Evolutionary conservation across 2,113 vertebrate species (phyloP).

Genomic region (Phainopepla nitens): DNA sequence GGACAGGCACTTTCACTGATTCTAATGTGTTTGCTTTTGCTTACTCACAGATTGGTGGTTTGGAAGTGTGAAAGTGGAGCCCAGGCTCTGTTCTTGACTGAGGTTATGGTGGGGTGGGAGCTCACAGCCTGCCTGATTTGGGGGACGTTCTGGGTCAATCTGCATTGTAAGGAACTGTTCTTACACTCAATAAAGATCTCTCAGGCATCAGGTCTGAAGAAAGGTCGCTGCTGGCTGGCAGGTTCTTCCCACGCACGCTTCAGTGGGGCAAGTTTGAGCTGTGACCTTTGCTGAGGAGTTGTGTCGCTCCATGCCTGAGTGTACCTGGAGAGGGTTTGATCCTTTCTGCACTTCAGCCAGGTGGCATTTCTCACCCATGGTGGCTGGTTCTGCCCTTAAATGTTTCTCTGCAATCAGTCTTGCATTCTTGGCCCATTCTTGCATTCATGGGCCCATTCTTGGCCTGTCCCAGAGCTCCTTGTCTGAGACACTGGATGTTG

Average conservation of each 20-base stretch:
- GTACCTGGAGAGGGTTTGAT: neutral
- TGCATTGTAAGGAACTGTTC: neutral
- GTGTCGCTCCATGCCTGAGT: accelerated
- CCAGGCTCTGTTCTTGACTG: neutral
- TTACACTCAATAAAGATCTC: slow-evolving; percentile 47
- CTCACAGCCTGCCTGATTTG: neutral
- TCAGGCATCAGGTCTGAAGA: neutral
- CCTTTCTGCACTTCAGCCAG: neutral
- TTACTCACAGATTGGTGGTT: neutral
- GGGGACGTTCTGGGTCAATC: neutral
- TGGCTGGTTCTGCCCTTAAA: neutral
- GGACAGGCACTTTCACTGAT: neutral
- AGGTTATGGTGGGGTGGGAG: neutral
- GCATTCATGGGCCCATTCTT: neutral
- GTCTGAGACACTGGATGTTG: neutral
- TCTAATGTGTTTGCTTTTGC: neutral
- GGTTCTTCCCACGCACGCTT: accelerated
- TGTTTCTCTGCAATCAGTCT: neutral
- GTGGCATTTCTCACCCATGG: neutral
- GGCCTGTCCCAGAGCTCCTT: neutral
- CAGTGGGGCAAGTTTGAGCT: neutral
- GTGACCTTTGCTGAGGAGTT: neutral
- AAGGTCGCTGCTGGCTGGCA: neutral
- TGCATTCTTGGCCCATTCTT: neutral
- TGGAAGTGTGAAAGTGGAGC: neutral